Percentiles rank a stretch among this genome's conserved stretches.
phyloP scores from a whole-genome alignment of 1,140 invertebrate genomes.

The Zophobas atratus region DNA sequence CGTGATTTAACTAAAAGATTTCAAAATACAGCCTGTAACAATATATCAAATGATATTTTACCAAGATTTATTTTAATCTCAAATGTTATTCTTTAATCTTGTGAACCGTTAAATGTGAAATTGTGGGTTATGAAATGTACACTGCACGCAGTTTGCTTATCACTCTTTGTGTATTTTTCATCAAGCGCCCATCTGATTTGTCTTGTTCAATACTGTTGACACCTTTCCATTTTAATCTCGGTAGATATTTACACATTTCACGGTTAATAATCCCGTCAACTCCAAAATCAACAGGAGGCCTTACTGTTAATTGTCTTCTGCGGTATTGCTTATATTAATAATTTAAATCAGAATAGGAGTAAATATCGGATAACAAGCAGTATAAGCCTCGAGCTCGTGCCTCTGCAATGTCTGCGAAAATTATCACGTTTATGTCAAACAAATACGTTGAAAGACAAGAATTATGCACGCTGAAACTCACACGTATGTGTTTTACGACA shows the following conservation, averaged over 20 bases:
- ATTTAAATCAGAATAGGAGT: slow-evolving; percentile 21
- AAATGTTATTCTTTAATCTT: neutral
- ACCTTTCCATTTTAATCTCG: slow-evolving; percentile 24
- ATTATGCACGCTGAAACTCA: slow-evolving; percentile 30
- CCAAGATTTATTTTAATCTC: too few relatives aligned
- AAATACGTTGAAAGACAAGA: slow-evolving; percentile 26
- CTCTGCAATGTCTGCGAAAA: slow-evolving; percentile 1
- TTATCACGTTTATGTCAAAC: slow-evolving; percentile 8
- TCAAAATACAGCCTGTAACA: too few relatives aligned
- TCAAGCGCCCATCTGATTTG: slow-evolving; percentile 2
- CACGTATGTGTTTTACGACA: slow-evolving; percentile 34
- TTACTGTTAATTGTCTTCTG: slow-evolving; percentile 35
- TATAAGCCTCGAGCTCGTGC: slow-evolving; percentile 9
- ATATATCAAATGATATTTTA: too few relatives aligned
- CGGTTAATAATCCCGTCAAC: slow-evolving; percentile 27
- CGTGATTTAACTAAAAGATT: too few relatives aligned
- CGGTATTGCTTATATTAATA: slow-evolving; percentile 29
- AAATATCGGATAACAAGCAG: slow-evolving; percentile 28
- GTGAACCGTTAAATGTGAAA: neutral
- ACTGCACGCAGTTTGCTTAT: slow-evolving; percentile 1
- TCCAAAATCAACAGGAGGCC: slow-evolving; percentile 30
- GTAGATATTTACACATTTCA: slow-evolving; percentile 22
- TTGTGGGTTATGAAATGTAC: neutral
- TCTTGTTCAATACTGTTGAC: slow-evolving; percentile 1
- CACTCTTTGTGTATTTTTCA: slow-evolving; percentile 11